Base-by-base conservation (phyloP, 2,888 invertebrate genomes). In the Dynastes grantii region DNA sequence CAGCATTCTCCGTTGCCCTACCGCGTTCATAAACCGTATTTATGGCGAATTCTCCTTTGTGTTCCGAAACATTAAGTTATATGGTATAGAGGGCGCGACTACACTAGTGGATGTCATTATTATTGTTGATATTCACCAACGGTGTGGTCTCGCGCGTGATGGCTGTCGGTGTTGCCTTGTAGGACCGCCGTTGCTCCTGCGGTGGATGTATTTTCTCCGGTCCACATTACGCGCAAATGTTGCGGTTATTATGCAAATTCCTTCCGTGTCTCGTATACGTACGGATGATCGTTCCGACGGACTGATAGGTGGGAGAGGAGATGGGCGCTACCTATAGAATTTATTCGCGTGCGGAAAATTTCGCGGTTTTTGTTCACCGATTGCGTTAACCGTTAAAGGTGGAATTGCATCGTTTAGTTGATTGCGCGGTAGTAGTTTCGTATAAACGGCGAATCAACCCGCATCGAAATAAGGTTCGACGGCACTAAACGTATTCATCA, bases 211-310 rank as follows among this genome's bases (percentile, higher is more conserved):
- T 73, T 73, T 73, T 58, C 58, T 73, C 73, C 61, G 55, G 27
- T 22, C 37, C 58, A 22, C 51, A 45, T 73, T 73, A 58, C 58
- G 73, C 22, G 58, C 58, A 58, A 73, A 73, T 73, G 73, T 73
- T 58, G 73, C 40, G 73, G 73, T 58, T 55, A 73, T 73, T 58
- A 73, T 73, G 73, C 58, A 73, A 73, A 73, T 73, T 73, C 73
- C 73, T 73, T 55, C 58, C 61, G 40, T 37, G 22, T 58, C 58
- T 40, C 45, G 40, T 37, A 37, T 40, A 40, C 73, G 32, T 13
- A 58, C 55, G 55, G 55, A 55, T n/a, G 58, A 55, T 71, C 22
- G 37, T 73, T 61, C 37, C 58, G 58, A 58, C 16, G 73, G 58
- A 29, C 73, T 11, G 58, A 40, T 71, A 55, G 58, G 58, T 40